These are phyloP conservation scores for Ochlodes sylvanus DNA, from an alignment of 2,888 invertebrate genomes.

Conservation along the genomic window DNA sequence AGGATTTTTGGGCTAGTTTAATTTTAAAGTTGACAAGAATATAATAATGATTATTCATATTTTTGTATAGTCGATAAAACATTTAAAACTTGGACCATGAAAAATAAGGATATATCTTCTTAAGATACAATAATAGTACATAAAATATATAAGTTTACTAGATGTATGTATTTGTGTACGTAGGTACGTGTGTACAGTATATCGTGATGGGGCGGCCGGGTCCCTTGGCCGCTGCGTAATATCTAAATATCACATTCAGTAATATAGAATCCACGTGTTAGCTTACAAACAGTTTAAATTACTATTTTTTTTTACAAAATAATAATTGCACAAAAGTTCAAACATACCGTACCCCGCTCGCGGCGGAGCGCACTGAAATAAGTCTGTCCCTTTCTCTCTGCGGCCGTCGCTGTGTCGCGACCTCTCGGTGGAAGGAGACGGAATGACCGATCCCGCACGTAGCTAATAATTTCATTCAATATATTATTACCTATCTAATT, in stretches of 20 bases:
- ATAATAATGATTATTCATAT: slow-evolving; percentile 84
- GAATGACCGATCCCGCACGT: slow-evolving; percentile 69
- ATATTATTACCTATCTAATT: slow-evolving; percentile 86
- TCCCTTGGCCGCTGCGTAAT: slow-evolving; percentile 76
- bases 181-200: slow-evolving; percentile 74
- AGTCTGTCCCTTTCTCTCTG: slow-evolving; percentile 53
- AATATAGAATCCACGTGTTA: slow-evolving; percentile 85
- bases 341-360: slow-evolving; percentile 57
- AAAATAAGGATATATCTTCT: slow-evolving; percentile 85
- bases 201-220: slow-evolving; percentile 54
- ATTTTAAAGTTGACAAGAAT: slow-evolving; percentile 83
- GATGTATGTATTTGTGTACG: slow-evolving; percentile 80
- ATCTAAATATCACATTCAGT: slow-evolving; percentile 86
- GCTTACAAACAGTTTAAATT: slow-evolving; percentile 82
- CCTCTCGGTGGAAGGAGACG: slow-evolving; percentile 56
- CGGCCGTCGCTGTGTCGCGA: slow-evolving; percentile 53
- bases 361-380: slow-evolving; percentile 57
- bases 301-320: slow-evolving; percentile 83
- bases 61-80: slow-evolving; percentile 85
- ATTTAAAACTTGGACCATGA: slow-evolving; percentile 86
- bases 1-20: slow-evolving; percentile 77
- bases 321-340: slow-evolving; percentile 85
- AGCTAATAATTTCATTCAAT: slow-evolving; percentile 84
- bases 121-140: slow-evolving; percentile 85
- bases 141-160: slow-evolving; percentile 85